These are phyloP conservation scores for Aeoliscus strigatus DNA, from an alignment of 2,797 vertebrate species.

Conservation along the genomic window DNA sequence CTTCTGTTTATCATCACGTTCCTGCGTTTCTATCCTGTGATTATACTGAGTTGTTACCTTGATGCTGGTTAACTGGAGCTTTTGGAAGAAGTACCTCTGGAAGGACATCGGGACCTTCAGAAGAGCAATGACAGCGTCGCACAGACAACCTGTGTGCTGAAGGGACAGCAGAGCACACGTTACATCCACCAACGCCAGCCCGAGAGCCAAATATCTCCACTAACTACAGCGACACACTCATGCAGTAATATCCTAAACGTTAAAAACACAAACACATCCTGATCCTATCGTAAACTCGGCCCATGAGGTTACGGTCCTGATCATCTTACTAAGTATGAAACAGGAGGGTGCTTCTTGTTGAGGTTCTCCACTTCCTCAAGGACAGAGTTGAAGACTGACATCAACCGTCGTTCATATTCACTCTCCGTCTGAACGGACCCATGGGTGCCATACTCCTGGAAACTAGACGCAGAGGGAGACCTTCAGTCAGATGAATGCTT, in stretches of 20 bases:
- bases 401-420: conserved; percentile 92
- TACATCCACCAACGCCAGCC: not conserved
- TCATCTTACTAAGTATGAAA: conserved; percentile 87
- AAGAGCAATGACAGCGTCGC: conserved; percentile 90
- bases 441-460: conserved; percentile 85
- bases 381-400: conserved; percentile 88
- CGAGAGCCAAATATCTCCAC: not conserved
- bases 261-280: no score
- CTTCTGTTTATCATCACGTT: not conserved
- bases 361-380: conserved; percentile 92
- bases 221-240: no score
- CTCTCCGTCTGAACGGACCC: conserved; percentile 87
- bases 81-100: conserved; percentile 98
- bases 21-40: not conserved
- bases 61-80: conserved; percentile 96
- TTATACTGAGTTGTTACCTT: conserved; percentile 72
- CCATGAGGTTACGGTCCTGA: no score
- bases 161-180: conserved; percentile 25
- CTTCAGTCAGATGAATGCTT: conserved; percentile 7
- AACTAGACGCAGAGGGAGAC: conserved; percentile 66
- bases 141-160: conserved; percentile 93
- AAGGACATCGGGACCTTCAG: conserved; percentile 95
- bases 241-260: no score
- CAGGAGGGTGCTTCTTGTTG: conserved; percentile 90
- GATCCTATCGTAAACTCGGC: no score